Base-by-base conservation (phyloP, 2,888 invertebrate genomes). In the Drosophila borborema region DNA sequence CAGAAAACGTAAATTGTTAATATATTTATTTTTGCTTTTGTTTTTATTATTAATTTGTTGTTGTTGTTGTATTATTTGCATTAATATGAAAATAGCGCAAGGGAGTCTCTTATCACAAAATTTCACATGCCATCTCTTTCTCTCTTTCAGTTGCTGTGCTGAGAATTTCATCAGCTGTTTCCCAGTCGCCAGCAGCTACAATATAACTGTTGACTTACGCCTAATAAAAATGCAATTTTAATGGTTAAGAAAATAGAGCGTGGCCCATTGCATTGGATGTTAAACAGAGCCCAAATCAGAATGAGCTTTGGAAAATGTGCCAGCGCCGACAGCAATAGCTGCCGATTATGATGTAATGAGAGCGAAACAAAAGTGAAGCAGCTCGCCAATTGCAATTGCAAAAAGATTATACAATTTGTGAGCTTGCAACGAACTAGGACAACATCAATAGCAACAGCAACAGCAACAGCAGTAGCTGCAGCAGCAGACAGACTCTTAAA, bases 341-440 rank as follows among this genome's bases (percentile, higher is more conserved):
- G 31, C 61, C 63, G 86, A 69, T 64, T 75, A 72, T 90, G 90
- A 84, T 84, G 86, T 80, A 90, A 90, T 74, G 64, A 72, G 65
- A 82, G 75, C 82, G 68, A 72, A 90, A 74, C 78, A 86, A 89
- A 82, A 85, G 90, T 89, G 89, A 90, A 89, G 83, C 51, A 53
- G 62, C 63, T 64, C 53, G 60, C 49, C 74, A 78, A 81, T 81
- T 68, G 85, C 68, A 69, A 72, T 72, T 81, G 84, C 81, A 74
- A 70, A 64, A 77, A 87, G 64, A 86, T 86, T 86, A 89, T 89
- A 89, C 88, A 86, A 86, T 90, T 87, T 87, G 72, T 70, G 70
- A 71, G 89, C 66, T 77, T 62, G 85, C 80, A 74, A 56, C 70
- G 69, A 90, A 90, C 88, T 85, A 89, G 88, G 90, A 87, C 90